Evolutionary conservation across 2,113 vertebrate species (phyloP).

Genomic region (Lipotes vexillifer): DNA sequence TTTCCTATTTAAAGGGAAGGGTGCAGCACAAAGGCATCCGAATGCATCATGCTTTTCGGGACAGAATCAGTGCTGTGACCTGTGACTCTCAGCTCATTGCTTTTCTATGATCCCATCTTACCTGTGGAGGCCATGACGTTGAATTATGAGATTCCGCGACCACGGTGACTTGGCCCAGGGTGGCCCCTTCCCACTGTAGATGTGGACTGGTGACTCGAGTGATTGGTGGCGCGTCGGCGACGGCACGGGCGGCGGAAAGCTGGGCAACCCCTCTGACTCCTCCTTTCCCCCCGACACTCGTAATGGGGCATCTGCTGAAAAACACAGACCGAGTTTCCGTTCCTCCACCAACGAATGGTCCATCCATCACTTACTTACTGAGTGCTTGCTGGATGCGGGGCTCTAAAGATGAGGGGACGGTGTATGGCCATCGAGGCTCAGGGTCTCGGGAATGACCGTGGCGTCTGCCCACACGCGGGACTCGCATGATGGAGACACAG

Average conservation of each 20-base stretch:
- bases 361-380: not conserved
- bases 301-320: not conserved
- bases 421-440: no score
- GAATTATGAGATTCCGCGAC: not conserved
- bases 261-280: not conserved
- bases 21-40: not conserved
- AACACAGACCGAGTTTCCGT: not conserved
- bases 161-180: not conserved
- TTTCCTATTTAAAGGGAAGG: not conserved
- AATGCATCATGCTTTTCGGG: not conserved
- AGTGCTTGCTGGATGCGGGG: not conserved
- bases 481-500: fast-evolving
- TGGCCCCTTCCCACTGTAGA: not conserved
- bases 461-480: fast-evolving
- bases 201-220: not conserved
- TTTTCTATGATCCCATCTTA: not conserved
- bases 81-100: not conserved
- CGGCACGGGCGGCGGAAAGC: not conserved
- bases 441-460: fast-evolving
- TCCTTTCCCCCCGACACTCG: not conserved
- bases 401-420: not conserved
- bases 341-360: not conserved
- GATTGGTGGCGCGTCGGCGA: not conserved
- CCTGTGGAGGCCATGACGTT: not conserved
- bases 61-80: not conserved